Conservation (phyloP, 2,888 invertebrate genomes). For the Drosophila kokeensis region DNA sequence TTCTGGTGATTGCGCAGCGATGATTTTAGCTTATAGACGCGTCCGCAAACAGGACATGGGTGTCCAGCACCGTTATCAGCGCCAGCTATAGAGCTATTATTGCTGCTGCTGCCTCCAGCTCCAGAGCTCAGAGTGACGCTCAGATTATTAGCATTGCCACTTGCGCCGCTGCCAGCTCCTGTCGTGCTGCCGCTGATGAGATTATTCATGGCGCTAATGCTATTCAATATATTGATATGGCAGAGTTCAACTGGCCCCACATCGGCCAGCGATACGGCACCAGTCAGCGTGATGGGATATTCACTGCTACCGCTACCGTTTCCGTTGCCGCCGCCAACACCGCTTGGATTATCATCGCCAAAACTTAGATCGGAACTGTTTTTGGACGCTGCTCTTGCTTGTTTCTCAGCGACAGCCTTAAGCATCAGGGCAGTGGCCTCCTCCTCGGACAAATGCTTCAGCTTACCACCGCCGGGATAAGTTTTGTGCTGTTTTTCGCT, state of each 20-base stretch:
- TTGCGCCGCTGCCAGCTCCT: conserved; percentile 54
- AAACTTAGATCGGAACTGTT: conserved; percentile 80
- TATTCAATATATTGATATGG: conserved; percentile 83
- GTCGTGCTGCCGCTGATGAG: conserved; percentile 81
- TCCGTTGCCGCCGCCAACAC: conserved; percentile 47
- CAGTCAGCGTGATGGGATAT: conserved; percentile 75
- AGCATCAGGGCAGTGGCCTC: conserved; percentile 81
- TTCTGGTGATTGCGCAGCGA: conserved; percentile 93
- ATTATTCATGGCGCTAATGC: conserved; percentile 84
- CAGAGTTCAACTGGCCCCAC: conserved; percentile 78
- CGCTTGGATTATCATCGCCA: conserved; percentile 66
- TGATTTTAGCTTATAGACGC: conserved; percentile 94
- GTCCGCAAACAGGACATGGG: conserved; percentile 92
- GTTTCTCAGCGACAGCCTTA: conserved; percentile 81
- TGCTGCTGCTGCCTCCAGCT: conserved; percentile 42
- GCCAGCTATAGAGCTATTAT: conserved; percentile 54
- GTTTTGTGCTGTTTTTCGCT: conserved; percentile 58
- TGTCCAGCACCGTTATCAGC: conserved; percentile 86
- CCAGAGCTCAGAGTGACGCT: conserved; percentile 13
- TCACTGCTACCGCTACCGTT: conserved; percentile 73
- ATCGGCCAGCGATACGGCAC: conserved; percentile 79
- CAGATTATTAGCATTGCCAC: conserved; percentile 42
- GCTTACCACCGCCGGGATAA: conserved; percentile 67
- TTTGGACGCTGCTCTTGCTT: conserved; percentile 60
- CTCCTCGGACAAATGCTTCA: conserved; percentile 81